phyloP scores from a whole-genome alignment of 2,888 invertebrate genomes.

The Cyaniris semiargus region DNA sequence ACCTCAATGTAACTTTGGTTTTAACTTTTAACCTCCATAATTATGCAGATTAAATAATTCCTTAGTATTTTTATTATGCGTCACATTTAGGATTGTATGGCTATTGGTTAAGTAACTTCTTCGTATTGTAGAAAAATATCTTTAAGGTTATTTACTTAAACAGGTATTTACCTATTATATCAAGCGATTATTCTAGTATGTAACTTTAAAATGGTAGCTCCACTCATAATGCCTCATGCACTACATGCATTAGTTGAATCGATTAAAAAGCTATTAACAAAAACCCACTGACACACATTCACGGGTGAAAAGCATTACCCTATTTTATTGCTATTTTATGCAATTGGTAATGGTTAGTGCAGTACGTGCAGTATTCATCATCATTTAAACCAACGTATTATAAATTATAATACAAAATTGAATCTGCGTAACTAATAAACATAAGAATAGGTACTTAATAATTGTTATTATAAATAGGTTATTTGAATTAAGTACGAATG shows the following conservation, averaged over 20 bases:
- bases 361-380: background rate
- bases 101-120: background rate
- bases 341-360: background rate
- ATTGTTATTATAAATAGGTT: no score
- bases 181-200: background rate
- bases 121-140: background rate
- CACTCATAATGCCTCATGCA: background rate
- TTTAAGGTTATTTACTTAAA: no score
- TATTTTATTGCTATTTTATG: background rate
- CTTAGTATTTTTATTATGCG: no score
- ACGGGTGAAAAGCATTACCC: constrained; percentile 10
- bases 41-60: no score
- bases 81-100: no score
- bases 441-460: no score
- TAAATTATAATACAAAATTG: no score
- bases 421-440: no score
- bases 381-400: background rate
- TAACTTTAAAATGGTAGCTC: background rate
- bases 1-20: no score
- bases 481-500: no score
- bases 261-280: constrained; percentile 18
- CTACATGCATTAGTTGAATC: background rate
- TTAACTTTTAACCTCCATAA: no score
- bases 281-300: constrained; percentile 12
- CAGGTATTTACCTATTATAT: no score